Base-by-base conservation (phyloP, 2,113 vertebrate species). In the Pelvicachromis taeniatus region DNA sequence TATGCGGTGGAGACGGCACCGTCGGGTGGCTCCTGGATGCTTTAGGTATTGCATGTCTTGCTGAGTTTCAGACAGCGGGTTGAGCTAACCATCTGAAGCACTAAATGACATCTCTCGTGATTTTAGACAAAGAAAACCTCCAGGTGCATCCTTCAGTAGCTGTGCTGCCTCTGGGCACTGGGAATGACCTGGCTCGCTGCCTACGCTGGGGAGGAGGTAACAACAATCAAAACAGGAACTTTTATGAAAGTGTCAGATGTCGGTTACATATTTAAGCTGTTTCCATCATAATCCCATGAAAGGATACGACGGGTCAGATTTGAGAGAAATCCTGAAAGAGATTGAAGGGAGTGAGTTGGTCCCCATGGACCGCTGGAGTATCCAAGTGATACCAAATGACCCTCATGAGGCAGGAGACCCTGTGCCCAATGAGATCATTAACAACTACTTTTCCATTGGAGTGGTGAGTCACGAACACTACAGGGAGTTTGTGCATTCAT, bases 391-490 rank as follows among this genome's bases (percentile, higher is more conserved):
- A 61, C 96, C 97, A 2, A 91, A 95, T 1, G 91, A 96, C 89
- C 94, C 94, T 4, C 79, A 90, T 33, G 97, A 97, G 61, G 92
- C 87, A 19, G 96, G 97, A 42, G 98, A 98, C 88, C 97, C 97
- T 1, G 96, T 98, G 12, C 98, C 98, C 55, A 96, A 97, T 55
- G 95, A 97, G 17, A 98, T 98, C 92, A 97, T 98, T 93, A 98
- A 98, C 93, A 98, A 98, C 95, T 98, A 98, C 92, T 98, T 98
- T 94, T 98, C 97, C 81, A 95, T 98, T 4, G 97, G 98, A 75
- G 97, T 98, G 96, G 98, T 98, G 93, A 94, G 97, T 92, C 59
- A 88, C 50, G 48, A 13, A 40, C 9, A 93, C 88, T 14, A 26
- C 70, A 29, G 33, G 29, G 23, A 82, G 19, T 50, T 73, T 50